phyloP scores from a whole-genome alignment of 2,113 vertebrate genomes.

The Pterocles burchelli region DNA sequence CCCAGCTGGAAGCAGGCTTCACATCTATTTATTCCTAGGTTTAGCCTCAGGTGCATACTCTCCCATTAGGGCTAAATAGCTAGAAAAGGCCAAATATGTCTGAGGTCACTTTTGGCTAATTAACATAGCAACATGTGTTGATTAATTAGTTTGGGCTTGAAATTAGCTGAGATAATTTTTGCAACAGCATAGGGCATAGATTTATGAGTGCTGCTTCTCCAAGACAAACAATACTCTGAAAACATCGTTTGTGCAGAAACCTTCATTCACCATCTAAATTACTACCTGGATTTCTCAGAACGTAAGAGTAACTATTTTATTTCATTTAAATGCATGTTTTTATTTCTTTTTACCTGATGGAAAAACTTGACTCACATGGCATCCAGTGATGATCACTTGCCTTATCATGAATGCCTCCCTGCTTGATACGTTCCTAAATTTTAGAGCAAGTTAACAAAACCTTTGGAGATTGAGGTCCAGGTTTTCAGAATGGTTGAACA shows the following conservation, averaged over 20 bases:
- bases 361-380: neutral
- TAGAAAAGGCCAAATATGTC: neutral
- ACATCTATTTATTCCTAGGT: neutral
- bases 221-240: conserved; percentile 50
- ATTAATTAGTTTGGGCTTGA: conserved; percentile 48
- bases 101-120: conserved; percentile 67
- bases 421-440: neutral
- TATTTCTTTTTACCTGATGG: neutral
- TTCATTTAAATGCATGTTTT: neutral
- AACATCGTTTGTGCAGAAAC: neutral
- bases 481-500: neutral
- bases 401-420: neutral
- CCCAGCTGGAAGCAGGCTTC: conserved; percentile 48
- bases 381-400: neutral
- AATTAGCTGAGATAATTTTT: conserved; percentile 46
- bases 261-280: conserved; percentile 10
- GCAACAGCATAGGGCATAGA: neutral
- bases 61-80: conserved; percentile 45
- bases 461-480: neutral
- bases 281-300: conserved; percentile 6
- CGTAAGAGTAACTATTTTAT: neutral
- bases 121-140: conserved; percentile 58
- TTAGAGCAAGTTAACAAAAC: neutral
- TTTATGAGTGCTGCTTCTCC: conserved; percentile 13
- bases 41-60: conserved; percentile 57